These are phyloP conservation scores for Miichthys miiuy DNA, from an alignment of 2,797 vertebrate genomes.

Conservation along the genomic window DNA sequence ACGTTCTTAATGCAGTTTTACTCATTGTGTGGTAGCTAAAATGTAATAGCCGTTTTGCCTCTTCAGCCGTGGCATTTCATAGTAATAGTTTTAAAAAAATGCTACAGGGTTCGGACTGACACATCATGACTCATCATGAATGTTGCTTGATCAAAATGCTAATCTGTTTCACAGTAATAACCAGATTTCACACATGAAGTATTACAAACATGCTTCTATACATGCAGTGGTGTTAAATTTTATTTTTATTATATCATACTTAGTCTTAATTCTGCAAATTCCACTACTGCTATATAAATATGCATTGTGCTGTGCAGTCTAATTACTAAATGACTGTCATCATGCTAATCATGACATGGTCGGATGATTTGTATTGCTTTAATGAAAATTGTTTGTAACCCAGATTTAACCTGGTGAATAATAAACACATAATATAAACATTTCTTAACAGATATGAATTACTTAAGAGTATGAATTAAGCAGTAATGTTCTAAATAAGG, in stretches of 20 bases:
- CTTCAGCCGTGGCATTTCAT: conserved; percentile 57
- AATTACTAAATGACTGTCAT: conserved; percentile 46
- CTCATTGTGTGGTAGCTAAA: conserved; percentile 7
- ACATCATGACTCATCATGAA: conserved; percentile 40
- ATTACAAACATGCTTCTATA: not conserved
- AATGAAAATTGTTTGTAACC: conserved; percentile 43
- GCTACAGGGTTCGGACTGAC: conserved; percentile 49
- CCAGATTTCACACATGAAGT: conserved; percentile 26
- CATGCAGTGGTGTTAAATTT: conserved; percentile 3
- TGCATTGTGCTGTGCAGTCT: conserved; percentile 20
- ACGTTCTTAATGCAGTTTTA: not conserved
- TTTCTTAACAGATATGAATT: conserved; percentile 41
- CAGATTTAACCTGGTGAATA: conserved; percentile 49
- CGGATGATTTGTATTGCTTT: conserved; percentile 37
- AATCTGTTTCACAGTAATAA: conserved; percentile 39
- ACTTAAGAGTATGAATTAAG: conserved; percentile 42
- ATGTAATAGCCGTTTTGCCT: conserved; percentile 32
- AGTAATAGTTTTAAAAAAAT: conserved; percentile 59
- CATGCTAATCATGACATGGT: conserved; percentile 41
- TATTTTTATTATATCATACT: not conserved
- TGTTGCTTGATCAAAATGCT: conserved; percentile 30
- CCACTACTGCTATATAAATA: conserved; percentile 3
- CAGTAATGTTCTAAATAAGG: conserved; percentile 51
- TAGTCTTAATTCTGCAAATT: conserved; percentile 20
- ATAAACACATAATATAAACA: conserved; percentile 38